Conservation (phyloP, 2,797 vertebrate genomes). For the Phoebastria nigripes region DNA sequence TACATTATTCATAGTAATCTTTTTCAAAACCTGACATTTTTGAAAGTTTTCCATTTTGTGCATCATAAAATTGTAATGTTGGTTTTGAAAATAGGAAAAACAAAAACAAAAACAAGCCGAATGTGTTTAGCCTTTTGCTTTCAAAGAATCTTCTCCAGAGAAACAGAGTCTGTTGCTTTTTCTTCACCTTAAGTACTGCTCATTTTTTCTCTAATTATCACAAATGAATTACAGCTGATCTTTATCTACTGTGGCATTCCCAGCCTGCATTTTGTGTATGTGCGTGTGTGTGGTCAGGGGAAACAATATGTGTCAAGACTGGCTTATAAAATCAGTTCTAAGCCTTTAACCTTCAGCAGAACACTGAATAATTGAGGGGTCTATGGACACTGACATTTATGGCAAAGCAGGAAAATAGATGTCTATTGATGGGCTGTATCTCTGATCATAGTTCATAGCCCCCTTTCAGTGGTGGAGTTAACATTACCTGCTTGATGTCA, state of each 20-base stretch:
- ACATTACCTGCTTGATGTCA: constrained; percentile 80
- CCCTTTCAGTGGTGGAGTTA: constrained; percentile 82
- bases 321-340: constrained; percentile 77
- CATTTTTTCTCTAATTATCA: constrained; percentile 8
- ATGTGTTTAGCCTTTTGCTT: constrained; percentile 1
- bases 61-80: constrained; percentile 41
- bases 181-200: neutral
- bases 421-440: constrained; percentile 83
- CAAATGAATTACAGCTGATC: constrained; percentile 19
- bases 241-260: neutral
- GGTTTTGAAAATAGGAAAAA: constrained; percentile 5
- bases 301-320: constrained; percentile 75
- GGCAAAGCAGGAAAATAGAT: constrained; percentile 81
- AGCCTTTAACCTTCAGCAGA: constrained; percentile 83
- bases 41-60: constrained; percentile 72
- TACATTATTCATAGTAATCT: constrained; percentile 84
- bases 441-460: constrained; percentile 82
- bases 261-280: neutral
- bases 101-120: neutral
- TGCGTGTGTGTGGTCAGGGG: constrained; percentile 53
- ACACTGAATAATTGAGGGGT: constrained; percentile 76
- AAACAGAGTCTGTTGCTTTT: neutral
- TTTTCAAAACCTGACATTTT: constrained; percentile 75
- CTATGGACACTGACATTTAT: constrained; percentile 75
- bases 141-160: neutral